Evolutionary conservation across 2,888 invertebrate species (phyloP).

Genomic region (Aspidiotus rigidus): DNA sequence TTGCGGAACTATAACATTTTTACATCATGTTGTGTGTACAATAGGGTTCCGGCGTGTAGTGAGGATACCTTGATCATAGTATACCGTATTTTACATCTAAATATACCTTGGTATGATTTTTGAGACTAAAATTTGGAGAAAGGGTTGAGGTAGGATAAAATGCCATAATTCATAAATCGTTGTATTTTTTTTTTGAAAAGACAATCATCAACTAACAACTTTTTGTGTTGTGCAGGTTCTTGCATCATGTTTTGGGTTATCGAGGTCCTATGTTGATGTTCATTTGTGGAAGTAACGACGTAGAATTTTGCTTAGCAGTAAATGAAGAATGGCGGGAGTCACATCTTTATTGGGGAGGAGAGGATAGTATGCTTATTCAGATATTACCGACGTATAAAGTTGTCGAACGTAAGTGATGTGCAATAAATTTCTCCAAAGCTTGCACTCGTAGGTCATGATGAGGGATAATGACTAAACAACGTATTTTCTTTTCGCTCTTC

Average conservation of each 20-base stretch:
- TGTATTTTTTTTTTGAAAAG: neutral
- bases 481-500: too few species aligned
- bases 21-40: too few species aligned
- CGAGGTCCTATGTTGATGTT: constrained; percentile 51
- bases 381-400: constrained; percentile 48
- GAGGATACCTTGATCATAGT: too few species aligned
- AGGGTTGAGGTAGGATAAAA: neutral
- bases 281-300: constrained; percentile 50
- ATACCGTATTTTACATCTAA: too few species aligned
- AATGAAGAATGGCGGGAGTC: constrained; percentile 79
- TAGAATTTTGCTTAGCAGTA: constrained; percentile 65
- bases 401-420: constrained; percentile 44
- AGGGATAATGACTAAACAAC: too few species aligned
- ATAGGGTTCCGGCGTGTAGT: too few species aligned
- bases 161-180: neutral
- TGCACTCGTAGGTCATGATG: too few species aligned
- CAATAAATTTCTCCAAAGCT: too few species aligned
- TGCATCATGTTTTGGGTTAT: constrained; percentile 77
- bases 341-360: constrained; percentile 71
- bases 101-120: too few species aligned
- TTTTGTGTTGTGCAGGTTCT: constrained; percentile 48
- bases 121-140: too few species aligned
- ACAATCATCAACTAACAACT: too few species aligned
- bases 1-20: too few species aligned
- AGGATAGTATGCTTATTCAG: constrained; percentile 55